These are phyloP conservation scores for Tapera naevia DNA, from an alignment of 2,797 vertebrate genomes.

Conservation along the genomic window DNA sequence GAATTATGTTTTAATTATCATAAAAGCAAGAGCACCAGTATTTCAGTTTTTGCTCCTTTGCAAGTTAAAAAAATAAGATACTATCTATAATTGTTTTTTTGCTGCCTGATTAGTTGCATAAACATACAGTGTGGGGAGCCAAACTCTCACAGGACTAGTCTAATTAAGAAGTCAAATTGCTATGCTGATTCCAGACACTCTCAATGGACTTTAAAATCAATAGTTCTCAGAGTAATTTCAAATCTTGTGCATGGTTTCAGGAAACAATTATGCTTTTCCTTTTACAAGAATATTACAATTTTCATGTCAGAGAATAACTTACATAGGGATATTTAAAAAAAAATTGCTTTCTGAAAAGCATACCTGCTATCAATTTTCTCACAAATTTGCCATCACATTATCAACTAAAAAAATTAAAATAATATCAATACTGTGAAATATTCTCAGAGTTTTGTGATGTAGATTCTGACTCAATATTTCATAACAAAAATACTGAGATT, in stretches of 20 bases:
- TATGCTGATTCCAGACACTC: slow-evolving; percentile 38
- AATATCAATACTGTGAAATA: neutral
- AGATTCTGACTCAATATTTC: neutral
- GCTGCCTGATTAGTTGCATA: slow-evolving; percentile 42
- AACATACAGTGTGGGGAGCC: slow-evolving; percentile 15
- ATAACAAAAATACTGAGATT: neutral
- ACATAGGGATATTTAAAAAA: neutral
- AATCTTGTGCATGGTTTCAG: neutral
- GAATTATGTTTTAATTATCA: slow-evolving; percentile 33
- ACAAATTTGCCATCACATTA: neutral
- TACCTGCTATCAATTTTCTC: neutral
- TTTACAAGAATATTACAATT: neutral
- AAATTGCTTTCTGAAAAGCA: neutral
- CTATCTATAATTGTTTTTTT: slow-evolving; percentile 7
- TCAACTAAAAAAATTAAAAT: neutral
- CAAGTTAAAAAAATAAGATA: slow-evolving; percentile 15
- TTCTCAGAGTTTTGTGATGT: neutral
- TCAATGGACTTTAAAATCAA: slow-evolving; percentile 37
- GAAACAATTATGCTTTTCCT: neutral
- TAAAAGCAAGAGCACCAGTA: neutral
- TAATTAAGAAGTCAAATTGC: slow-evolving; percentile 63
- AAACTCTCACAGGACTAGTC: slow-evolving; percentile 23
- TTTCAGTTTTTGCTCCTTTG: neutral
- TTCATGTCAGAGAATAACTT: neutral
- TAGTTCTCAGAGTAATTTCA: slow-evolving; percentile 1